Base-by-base conservation (phyloP, 2,888 invertebrate genomes). In the Nasonovia ribisnigri region DNA sequence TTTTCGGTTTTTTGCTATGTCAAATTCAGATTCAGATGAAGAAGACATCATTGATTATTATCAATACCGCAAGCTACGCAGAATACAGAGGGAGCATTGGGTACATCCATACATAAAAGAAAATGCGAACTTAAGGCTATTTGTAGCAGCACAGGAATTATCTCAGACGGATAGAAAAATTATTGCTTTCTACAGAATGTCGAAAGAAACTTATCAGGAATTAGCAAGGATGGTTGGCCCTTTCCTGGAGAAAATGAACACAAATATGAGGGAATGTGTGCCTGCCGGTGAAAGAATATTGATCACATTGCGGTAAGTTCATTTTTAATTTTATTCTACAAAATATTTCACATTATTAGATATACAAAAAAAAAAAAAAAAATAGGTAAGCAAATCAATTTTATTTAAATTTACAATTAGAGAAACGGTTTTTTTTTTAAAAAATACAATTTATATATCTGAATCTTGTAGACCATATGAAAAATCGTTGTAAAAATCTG, bases 1-100 rank as follows among this genome's bases (percentile, higher is more conserved):
- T 84, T 84, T 84, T 84, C 42, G 42, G 20, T 24, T 36, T 43
- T 90, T 67, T 67, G 60, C 60, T 13, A 67, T 90, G 67, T 67
- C 67, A n/a, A 43, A 46, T 90, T 67, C 67, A n/a, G 13, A 90
- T 67, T 67, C 90, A 67, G 46, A 67, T n/a, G 42, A 60, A 46
- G 90, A 90, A 67, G 90, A 90, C 42, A 29, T 90, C 42, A 90
- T 67, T 67, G 46, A 67, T 67, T 90, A 90, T 90, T 90, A 67
- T 46, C 60, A 90, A 90, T 90, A 90, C 67, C 90, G 90, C 26
- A 90, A 36, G 90, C 60, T 46, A 67, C 60, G 67, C 29, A 48
- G 88, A 29, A 36, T 46, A 90, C 60, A 90, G n/a, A 60, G 90
- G n/a, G 67, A 90, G 46, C 90, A 90, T 90, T 67, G 90, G 67